Percentiles rank a stretch among this genome's conserved stretches.
Conservation (phyloP, 2,113 vertebrate genomes). For the Pleuronectes platessa region DNA sequence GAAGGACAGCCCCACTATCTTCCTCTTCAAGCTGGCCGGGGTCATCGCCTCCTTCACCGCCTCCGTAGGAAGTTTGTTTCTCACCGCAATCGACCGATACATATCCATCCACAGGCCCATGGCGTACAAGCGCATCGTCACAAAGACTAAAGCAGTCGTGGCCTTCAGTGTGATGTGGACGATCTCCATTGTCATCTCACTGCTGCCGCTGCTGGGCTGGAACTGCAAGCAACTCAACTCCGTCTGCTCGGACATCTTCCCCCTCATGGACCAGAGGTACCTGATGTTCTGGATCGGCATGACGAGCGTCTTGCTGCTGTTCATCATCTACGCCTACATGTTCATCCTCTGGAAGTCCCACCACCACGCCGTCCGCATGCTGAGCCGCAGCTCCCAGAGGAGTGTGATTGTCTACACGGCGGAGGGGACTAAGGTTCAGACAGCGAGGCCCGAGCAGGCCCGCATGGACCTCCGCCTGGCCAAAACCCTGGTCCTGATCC, state of each 20-base stretch:
- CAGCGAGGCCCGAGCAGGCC: slow-evolving; percentile 93
- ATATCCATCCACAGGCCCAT: slow-evolving; percentile 97
- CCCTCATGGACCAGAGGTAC: slow-evolving; percentile 94
- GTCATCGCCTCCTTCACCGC: slow-evolving; percentile 98
- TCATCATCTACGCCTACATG: slow-evolving; percentile 98
- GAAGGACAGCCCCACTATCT: slow-evolving; percentile 94
- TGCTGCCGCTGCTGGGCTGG: slow-evolving; percentile 97
- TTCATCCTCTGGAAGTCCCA: slow-evolving; percentile 99
- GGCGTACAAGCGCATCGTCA: slow-evolving; percentile 96
- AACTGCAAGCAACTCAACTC: slow-evolving; percentile 97
- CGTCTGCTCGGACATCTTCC: slow-evolving; percentile 97
- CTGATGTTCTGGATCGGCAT: slow-evolving; percentile 98
- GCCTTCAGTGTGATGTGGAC: slow-evolving; percentile 98
- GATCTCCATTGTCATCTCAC: slow-evolving; percentile 91
- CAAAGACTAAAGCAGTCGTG: slow-evolving; percentile 94
- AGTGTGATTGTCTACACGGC: slow-evolving; percentile 93
- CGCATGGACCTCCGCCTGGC: slow-evolving; percentile 98
- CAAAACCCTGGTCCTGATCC: slow-evolving; percentile 96
- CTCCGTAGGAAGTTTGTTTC: slow-evolving; percentile 96
- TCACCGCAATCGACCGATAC: slow-evolving; percentile 98
- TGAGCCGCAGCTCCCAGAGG: slow-evolving; percentile 95
- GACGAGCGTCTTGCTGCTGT: slow-evolving; percentile 91
- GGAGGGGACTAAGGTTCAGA: slow-evolving; percentile 94
- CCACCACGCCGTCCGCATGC: slow-evolving; percentile 95
- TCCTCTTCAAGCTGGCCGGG: slow-evolving; percentile 96